Base-by-base conservation (phyloP, 2,113 vertebrate genomes). In the Nyctereutes procyonoides region DNA sequence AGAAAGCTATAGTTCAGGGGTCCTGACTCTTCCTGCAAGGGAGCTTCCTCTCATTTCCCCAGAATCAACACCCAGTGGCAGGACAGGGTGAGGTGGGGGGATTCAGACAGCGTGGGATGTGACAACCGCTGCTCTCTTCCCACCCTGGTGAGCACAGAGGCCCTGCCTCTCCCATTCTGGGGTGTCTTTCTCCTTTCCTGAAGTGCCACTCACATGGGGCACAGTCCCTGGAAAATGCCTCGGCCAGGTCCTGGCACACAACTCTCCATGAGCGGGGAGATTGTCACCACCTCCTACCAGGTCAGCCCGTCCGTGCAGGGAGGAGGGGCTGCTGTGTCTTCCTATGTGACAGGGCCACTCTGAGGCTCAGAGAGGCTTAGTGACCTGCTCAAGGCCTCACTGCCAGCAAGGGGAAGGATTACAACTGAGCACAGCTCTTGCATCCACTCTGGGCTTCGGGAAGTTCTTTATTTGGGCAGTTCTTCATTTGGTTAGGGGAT, bases 11-110 rank as follows among this genome's bases (percentile, higher is more conserved):
- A 13, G 11, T 55, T 43, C 24, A 7, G 24, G 43, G 53, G 15
- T 15, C 16, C 55, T 0, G 0, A 1, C 10, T 12, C 7, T 74
- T 55, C 19, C 16, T 4, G 1, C 1, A 8, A n/a, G 3, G 48
- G n/a, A 11, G 19, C 26, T 4, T 0, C 26, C 7, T 55, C n/a
- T 55, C 11, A 7, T 32, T 15, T 71, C 15, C 28, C 84, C 63
- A 38, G 28, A 60, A 53, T 51, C 1, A 0, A 3, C n/a, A 76
- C 48, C 60, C 26, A 3, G 0, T 3, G 5, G 7, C 19, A n/a
- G 73, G 32, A 38, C 0, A 77, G 38, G 30, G 62, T 43, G 43
- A 43, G 3, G 35, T 58, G 2, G 5, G 1, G 43, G 62, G 20
- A 43, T 43, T 43, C 11, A 10, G 65, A 3, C 4, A 13, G 32